Percentiles rank a stretch among this genome's conserved stretches.
Evolutionary conservation across 2,797 vertebrate species (phyloP).

Genomic region (Alcedo atthis): DNA sequence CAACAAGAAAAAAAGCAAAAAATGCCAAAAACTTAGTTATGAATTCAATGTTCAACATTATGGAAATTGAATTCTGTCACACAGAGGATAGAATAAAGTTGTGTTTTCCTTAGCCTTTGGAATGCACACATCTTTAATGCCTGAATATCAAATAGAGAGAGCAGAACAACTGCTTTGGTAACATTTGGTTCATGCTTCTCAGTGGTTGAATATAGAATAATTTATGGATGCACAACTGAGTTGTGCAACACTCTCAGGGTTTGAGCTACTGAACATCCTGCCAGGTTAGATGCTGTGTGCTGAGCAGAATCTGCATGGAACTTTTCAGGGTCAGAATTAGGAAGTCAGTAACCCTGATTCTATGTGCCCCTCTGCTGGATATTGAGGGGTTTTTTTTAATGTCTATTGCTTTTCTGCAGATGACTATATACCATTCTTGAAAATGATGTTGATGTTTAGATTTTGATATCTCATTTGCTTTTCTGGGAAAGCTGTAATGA

Average conservation of each 20-base stretch:
- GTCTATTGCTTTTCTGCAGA: background rate
- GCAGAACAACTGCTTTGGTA: background rate
- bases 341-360: background rate
- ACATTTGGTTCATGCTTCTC: slow-evolving; percentile 5
- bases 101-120: background rate
- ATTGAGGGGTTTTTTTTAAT: background rate
- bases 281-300: background rate
- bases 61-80: background rate
- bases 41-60: background rate
- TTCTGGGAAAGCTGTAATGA: background rate
- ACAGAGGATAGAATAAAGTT: slow-evolving; percentile 1
- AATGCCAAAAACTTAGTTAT: background rate
- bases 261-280: background rate
- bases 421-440: background rate
- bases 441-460: background rate
- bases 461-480: background rate
- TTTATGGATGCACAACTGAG: background rate
- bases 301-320: background rate
- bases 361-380: background rate
- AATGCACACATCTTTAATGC: slow-evolving; percentile 21
- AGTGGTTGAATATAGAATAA: background rate
- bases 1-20: background rate
- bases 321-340: background rate
- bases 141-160: slow-evolving; percentile 7
- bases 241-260: background rate